A percentile compares a stretch with the other conserved stretches of the same genome.
Conservation (phyloP, 2,113 vertebrate species). For the Xiphorhynchus elegans region DNA sequence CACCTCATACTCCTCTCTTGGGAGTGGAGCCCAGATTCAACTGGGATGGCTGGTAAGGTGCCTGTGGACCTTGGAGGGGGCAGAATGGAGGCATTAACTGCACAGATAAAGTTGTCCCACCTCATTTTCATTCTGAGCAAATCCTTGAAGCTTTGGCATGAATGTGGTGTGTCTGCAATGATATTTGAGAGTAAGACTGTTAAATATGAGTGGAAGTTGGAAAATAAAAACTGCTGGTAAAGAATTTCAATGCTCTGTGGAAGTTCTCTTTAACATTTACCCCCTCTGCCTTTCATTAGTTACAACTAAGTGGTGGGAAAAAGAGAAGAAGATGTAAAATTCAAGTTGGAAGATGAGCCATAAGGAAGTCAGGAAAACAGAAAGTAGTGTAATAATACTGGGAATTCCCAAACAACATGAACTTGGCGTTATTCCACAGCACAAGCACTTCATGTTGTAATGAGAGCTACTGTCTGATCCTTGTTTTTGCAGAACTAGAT, state of each 20-base stretch:
- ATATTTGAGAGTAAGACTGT: not conserved
- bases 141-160: not conserved
- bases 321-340: not conserved
- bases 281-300: not conserved
- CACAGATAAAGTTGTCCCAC: not conserved
- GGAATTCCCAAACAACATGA: conserved; percentile 27
- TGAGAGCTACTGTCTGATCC: not conserved
- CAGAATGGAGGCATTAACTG: not conserved
- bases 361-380: conserved; percentile 12
- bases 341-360: not conserved
- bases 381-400: not conserved
- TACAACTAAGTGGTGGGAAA: not conserved
- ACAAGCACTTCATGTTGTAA: not conserved
- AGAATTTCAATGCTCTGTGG: not conserved
- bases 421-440: not conserved
- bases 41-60: not conserved
- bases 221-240: not conserved
- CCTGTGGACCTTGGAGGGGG: not conserved
- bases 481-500: not conserved
- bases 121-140: conserved; percentile 1
- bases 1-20: not conserved
- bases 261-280: not conserved
- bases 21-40: not conserved
- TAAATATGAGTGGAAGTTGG: not conserved
- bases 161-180: accelerated